Evolutionary conservation across 2,888 invertebrate genomes (phyloP), one percentile per base, ranked within the genome.

Genomic region (Neoascia interrupta): DNA sequence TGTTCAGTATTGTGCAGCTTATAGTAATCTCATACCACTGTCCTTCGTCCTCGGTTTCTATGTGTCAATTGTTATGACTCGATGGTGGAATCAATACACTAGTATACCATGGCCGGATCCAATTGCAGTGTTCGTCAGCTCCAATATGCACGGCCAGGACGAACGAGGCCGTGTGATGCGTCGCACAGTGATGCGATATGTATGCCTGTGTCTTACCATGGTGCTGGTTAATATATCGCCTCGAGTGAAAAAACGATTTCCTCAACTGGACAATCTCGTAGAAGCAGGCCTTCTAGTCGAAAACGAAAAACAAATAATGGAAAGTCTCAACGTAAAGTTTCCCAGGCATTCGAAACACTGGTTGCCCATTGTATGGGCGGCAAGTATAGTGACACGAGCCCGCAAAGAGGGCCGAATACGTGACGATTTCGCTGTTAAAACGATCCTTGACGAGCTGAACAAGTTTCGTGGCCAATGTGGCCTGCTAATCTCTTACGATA

Each of bases 1-100:
- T 56, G 95, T 94, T 2, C 91, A 92, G 81, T 97, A 97, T 89
- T 97, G 97, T 90, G 93, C 94, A 85, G 93, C 92, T 82, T 96
- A 95, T 89, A 95, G 94, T 83, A 94, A 94, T 89, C 92, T 96
- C 83, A 97, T 97, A 84, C 97, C 97, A 10, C 88, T 97, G 81
- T 96, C 97, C 3, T 97, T 97, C 88, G 96, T 97, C 72, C 91
- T 97, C 83, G 97, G 97, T 83, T 97, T 97, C 90, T 97, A 97
- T 89, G 97, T 97, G 56, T 94, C 95, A 5, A 93, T 97, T 82
- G 96, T 97, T 51, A 96, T 97, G 93, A 94, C 94, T 68, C 91
- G 97, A 84, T 97, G 97, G 97, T 96, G 96, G 96, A 93, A 91
- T 86, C 96, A 96, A 87, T 96, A 95, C 86, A 93, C 92, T 28